Conservation (phyloP, 2,113 vertebrate genomes). For the Chaetura pelagica region DNA sequence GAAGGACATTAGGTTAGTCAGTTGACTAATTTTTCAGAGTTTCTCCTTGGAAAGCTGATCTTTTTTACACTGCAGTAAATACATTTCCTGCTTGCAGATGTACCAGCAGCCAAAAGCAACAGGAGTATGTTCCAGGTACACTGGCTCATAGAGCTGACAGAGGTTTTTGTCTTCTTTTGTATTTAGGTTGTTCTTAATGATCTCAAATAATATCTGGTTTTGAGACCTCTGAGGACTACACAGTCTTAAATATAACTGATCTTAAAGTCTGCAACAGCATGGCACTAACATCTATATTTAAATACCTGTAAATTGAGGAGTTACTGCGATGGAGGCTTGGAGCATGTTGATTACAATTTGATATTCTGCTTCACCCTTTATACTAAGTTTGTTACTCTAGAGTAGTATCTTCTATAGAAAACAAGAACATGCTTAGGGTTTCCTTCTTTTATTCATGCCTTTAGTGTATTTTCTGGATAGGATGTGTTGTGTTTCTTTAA, state of each 20-base stretch:
- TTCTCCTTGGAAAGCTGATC: neutral
- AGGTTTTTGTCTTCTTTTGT: neutral
- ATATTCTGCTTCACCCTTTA: neutral
- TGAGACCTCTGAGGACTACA: neutral
- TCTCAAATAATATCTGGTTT: neutral
- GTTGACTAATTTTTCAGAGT: neutral
- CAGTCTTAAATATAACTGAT: neutral
- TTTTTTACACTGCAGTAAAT: neutral
- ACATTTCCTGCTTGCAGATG: neutral
- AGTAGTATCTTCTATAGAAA: neutral
- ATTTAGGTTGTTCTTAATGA: neutral
- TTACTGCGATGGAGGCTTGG: neutral
- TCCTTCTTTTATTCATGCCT: neutral
- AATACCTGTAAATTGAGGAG: neutral
- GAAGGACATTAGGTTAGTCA: neutral
- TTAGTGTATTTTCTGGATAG: neutral
- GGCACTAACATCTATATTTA: neutral
- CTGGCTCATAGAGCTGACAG: neutral
- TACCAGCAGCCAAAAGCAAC: neutral
- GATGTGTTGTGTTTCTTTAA: neutral
- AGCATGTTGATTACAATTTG: neutral
- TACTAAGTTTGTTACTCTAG: neutral
- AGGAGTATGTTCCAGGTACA: neutral
- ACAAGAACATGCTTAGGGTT: neutral
- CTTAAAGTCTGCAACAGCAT: neutral